Conservation (phyloP, 2,888 invertebrate genomes). For the Omphaloscelis lunosa region DNA sequence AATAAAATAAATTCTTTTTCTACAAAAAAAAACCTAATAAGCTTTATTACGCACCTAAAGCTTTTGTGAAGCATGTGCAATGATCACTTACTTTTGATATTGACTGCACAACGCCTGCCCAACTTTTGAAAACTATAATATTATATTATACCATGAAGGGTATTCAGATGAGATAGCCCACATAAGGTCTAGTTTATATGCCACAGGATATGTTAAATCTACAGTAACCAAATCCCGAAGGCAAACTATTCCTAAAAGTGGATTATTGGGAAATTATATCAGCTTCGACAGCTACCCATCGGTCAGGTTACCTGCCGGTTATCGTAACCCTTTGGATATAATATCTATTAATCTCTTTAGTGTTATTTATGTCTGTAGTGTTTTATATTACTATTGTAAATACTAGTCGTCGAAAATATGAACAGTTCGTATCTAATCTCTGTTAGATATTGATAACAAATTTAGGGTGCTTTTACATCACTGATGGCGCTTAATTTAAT, state of each 20-base stretch:
- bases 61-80: background rate
- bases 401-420: slow-evolving; percentile 29
- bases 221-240: background rate
- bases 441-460: slow-evolving; percentile 38
- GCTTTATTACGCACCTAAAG: no score
- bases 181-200: background rate
- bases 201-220: slow-evolving; percentile 8
- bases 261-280: slow-evolving; percentile 23
- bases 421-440: slow-evolving; percentile 46
- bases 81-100: background rate
- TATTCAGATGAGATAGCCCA: background rate
- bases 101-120: background rate
- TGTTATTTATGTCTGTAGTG: slow-evolving; percentile 8
- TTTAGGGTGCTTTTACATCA: slow-evolving; percentile 22
- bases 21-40: no score
- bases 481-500: slow-evolving; percentile 19
- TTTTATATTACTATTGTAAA: slow-evolving; percentile 43
- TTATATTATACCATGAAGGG: background rate
- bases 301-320: slow-evolving; percentile 16
- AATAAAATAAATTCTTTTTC: background rate
- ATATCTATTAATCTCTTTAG: background rate
- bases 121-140: background rate
- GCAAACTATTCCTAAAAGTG: slow-evolving; percentile 4
- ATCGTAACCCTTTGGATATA: slow-evolving; percentile 30
- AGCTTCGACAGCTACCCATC: background rate